Evolutionary conservation across 2,113 vertebrate species (phyloP).

Genomic region (Agapornis roseicollis): DNA sequence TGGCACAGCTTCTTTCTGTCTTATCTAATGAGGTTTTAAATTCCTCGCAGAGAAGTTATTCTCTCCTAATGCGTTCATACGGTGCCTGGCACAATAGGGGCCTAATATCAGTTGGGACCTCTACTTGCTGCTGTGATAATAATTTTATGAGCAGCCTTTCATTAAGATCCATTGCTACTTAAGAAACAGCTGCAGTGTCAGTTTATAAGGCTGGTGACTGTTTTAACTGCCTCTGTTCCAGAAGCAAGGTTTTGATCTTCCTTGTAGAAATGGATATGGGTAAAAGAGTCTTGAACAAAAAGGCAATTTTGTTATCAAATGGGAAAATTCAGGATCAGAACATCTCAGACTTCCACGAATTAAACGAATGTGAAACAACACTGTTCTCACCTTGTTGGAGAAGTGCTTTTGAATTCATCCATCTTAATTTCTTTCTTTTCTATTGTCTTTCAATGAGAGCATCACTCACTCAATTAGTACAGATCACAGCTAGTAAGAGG

Average conservation of each 20-base stretch:
- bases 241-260: neutral
- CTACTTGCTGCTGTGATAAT: conserved; percentile 3
- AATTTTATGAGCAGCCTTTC: conserved; percentile 36
- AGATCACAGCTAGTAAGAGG: neutral
- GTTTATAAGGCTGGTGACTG: neutral
- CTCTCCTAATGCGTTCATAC: neutral
- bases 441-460: neutral
- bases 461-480: neutral
- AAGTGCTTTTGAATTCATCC: conserved; percentile 2
- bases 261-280: neutral
- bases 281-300: neutral
- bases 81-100: neutral
- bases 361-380: neutral
- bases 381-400: neutral
- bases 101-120: conserved; percentile 12
- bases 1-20: neutral
- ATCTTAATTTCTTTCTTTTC: conserved; percentile 19
- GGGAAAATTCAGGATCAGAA: neutral
- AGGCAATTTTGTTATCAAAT: neutral
- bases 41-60: neutral
- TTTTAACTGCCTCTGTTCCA: conserved; percentile 23
- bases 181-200: conserved; percentile 31
- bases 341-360: neutral
- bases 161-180: conserved; percentile 30
- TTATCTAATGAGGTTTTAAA: conserved; percentile 23